These are phyloP conservation scores for Grus americana DNA, from an alignment of 2,113 vertebrate species.

Conservation along the genomic window DNA sequence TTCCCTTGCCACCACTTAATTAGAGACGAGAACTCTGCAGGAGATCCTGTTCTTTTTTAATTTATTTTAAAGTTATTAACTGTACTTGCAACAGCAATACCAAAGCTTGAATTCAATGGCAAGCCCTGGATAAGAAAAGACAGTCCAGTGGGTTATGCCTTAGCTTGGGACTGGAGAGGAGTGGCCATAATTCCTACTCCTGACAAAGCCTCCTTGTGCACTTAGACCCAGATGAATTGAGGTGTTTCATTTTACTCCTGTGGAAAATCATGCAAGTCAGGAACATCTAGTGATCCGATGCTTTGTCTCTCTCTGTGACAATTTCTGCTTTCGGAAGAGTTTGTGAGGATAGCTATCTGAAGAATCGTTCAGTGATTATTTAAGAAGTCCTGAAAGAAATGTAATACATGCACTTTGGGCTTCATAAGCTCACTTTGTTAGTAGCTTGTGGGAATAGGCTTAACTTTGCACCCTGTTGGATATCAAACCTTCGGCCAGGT, in stretches of 20 bases:
- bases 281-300: not conserved
- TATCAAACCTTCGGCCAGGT: not conserved
- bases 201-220: not conserved
- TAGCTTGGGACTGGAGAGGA: not conserved
- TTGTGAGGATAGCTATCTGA: not conserved
- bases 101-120: not conserved
- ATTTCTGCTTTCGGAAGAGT: not conserved
- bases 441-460: not conserved
- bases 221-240: not conserved
- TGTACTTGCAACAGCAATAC: not conserved
- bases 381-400: not conserved
- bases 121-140: not conserved
- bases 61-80: constrained; percentile 34
- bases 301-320: not conserved
- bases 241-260: not conserved
- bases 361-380: not conserved
- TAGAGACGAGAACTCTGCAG: constrained; percentile 1
- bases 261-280: not conserved
- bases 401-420: not conserved
- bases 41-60: constrained; percentile 51
- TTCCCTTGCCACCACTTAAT: constrained; percentile 49
- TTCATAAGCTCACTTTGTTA: not conserved
- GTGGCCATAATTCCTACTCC: not conserved
- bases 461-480: not conserved
- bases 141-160: not conserved